Base-by-base conservation (phyloP, 2,888 invertebrate species). In the Pecten maximus region DNA sequence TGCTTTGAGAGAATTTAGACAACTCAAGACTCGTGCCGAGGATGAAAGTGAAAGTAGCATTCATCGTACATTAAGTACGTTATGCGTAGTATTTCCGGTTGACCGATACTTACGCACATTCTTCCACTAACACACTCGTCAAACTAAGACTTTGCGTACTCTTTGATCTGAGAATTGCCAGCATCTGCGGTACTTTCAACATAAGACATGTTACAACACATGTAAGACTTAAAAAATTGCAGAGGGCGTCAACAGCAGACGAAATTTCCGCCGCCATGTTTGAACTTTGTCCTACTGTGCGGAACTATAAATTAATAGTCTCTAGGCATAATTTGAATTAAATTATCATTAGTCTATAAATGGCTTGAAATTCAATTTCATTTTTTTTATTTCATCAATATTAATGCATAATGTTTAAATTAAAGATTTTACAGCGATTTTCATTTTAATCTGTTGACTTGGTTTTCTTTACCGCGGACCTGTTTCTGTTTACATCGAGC, bases 121-220 rank as follows among this genome's bases (percentile, higher is more conserved):
- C 93, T 92, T 95, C 95, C 35, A 95, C 50, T 35, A 95, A 74
- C 19, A 95, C 93, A 89, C 95, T 94, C 19, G 91, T 88, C 12
- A 95, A 89, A 91, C 94, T 95, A 12, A 95, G 91, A n/a, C 95
- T 94, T 91, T 93, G 93, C 35, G 93, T 94, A 86, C 94, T 93
- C 40, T 93, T 91, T 39, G 94, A 89, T 87, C 92, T 93, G 23
- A 94, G 88, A n/a, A 95, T 92, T 19, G 92, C 90, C 89, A 93
- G 89, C 54, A 95, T 94, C 91, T 95, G 95, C 8, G 95, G 95
- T 15, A 95, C 91, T 91, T 95, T 95, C 88, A 95, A 91, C 40
- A 94, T 88, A 4, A 95, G 74, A 92, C 95, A 94, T 35, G 92
- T 88, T 87, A 91, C 74, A 88, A 94, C 92, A 6, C 95, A 94